Conservation (phyloP, 2,797 vertebrate genomes). For the Melopsittacus undulatus region DNA sequence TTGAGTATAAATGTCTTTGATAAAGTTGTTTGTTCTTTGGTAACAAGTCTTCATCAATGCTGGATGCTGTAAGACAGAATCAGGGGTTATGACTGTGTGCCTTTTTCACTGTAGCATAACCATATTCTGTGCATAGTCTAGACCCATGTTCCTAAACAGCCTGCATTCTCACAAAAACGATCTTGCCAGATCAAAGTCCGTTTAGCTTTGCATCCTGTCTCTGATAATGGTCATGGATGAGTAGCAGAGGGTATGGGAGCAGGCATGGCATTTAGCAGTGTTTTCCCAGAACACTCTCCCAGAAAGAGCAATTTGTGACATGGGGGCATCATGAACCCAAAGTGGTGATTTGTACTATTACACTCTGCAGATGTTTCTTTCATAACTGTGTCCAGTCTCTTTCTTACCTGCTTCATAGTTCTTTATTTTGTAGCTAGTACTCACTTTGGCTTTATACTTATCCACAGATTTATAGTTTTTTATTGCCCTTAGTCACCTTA, state of each 20-base stretch:
- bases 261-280: background rate
- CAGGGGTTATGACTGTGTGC: background rate
- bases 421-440: background rate
- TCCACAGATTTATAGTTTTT: background rate
- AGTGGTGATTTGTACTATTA: background rate
- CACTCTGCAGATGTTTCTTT: background rate
- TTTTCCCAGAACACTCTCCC: background rate
- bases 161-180: background rate
- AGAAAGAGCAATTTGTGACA: background rate
- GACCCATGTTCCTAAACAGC: fast-evolving
- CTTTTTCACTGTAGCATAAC: background rate
- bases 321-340: background rate
- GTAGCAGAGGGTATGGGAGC: background rate
- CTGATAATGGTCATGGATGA: background rate
- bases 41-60: background rate
- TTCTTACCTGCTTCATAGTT: background rate
- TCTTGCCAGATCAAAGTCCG: no score
- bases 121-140: no score
- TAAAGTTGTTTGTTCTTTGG: background rate
- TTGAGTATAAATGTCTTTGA: background rate
- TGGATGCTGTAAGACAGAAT: background rate
- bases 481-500: background rate
- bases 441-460: background rate
- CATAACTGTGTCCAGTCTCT: background rate
- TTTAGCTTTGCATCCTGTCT: background rate